Evolutionary conservation across 2,888 invertebrate genomes (phyloP).

Genomic region (Nemotelus pantherinus): DNA sequence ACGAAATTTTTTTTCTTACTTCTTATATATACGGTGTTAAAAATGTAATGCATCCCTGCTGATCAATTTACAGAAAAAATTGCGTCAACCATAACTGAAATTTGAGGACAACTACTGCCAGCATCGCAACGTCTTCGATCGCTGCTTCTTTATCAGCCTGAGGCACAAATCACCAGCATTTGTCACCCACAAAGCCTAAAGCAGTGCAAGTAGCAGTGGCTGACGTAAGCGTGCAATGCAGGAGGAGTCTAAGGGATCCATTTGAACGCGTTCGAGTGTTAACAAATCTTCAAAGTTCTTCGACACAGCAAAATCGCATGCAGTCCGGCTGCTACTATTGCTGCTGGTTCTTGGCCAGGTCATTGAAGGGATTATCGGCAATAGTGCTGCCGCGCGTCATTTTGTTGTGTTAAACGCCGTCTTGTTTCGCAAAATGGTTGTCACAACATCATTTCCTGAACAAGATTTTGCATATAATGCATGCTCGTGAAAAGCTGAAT

Average conservation of each 20-base stretch:
- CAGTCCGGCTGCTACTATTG: neutral
- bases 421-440: conserved; percentile 55
- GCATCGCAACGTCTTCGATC: neutral
- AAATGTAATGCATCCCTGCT: conserved; percentile 48
- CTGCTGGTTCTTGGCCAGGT: conserved; percentile 3
- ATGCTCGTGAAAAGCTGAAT: conserved; percentile 13
- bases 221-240: neutral
- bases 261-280: conserved; percentile 28
- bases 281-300: conserved; percentile 11
- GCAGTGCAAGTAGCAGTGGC: neutral
- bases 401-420: conserved; percentile 52
- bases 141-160: neutral
- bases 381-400: conserved; percentile 45
- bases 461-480: conserved; percentile 51
- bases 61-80: conserved; percentile 23
- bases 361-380: conserved; percentile 7
- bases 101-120: conserved; percentile 32
- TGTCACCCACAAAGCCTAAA: conserved; percentile 4
- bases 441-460: conserved; percentile 53
- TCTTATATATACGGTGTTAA: conserved; percentile 45
- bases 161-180: neutral
- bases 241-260: conserved; percentile 28
- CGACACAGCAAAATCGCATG: neutral
- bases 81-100: conserved; percentile 34
- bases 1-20: conserved; percentile 4